phyloP scores from a whole-genome alignment of 2,113 vertebrate species.

The Xiphophorus maculatus region DNA sequence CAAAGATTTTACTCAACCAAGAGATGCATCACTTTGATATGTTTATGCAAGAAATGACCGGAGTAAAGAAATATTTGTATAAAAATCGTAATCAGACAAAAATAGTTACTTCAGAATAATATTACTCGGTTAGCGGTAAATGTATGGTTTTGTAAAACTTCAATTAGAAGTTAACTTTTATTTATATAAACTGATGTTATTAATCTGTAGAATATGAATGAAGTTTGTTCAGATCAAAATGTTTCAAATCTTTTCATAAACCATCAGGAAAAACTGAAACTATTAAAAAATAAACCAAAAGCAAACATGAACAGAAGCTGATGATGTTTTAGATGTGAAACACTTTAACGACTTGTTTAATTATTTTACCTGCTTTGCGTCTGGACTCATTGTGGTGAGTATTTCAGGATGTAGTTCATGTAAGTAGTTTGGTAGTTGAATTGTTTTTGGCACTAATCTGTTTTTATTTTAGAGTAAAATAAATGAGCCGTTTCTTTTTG shows the following conservation, averaged over 20 bases:
- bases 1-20: too few species aligned
- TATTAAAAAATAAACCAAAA: neutral
- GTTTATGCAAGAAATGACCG: neutral
- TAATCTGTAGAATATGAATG: too few species aligned
- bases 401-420: neutral
- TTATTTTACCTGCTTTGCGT: constrained; percentile 15
- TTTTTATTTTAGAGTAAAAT: neutral
- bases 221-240: too few species aligned
- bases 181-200: too few species aligned
- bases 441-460: neutral
- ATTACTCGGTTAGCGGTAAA: too few species aligned
- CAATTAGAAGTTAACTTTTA: too few species aligned
- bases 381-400: constrained; percentile 62
- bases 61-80: neutral
- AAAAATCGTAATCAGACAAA: too few species aligned
- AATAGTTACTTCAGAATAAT: too few species aligned
- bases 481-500: neutral
- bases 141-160: too few species aligned
- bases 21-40: too few species aligned
- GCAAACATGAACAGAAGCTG: neutral
- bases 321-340: neutral
- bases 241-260: neutral
- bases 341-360: neutral
- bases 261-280: neutral
- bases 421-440: neutral